phyloP scores from a whole-genome alignment of 1,140 invertebrate genomes.

The Brevipalpus yothersi region DNA sequence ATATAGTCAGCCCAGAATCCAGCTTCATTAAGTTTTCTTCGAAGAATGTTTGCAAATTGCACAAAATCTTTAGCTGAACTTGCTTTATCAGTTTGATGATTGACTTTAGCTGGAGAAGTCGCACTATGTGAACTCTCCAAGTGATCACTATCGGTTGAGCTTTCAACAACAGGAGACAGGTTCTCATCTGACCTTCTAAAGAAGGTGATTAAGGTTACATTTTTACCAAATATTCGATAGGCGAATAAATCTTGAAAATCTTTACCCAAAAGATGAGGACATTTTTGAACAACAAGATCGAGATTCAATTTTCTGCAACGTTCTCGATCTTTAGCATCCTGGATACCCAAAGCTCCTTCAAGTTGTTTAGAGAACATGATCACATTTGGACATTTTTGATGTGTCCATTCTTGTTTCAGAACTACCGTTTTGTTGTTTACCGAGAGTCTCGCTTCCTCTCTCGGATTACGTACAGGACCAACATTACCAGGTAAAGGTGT shows the following conservation, averaged over 20 bases:
- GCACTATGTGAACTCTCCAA: conserved; percentile 11
- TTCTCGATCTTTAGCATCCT: neutral
- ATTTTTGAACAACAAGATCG: neutral
- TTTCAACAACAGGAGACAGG: conserved; percentile 18
- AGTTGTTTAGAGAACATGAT: neutral
- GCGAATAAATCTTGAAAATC: conserved; percentile 38
- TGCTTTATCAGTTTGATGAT: conserved; percentile 17
- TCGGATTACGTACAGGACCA: conserved; percentile 25
- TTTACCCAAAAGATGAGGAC: conserved; percentile 17
- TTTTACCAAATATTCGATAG: conserved; percentile 21
- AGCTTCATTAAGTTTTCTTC: conserved; percentile 23
- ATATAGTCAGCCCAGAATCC: conserved; percentile 58
- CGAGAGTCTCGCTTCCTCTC: neutral
- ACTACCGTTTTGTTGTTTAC: neutral
- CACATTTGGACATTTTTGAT: neutral
- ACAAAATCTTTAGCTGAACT: conserved; percentile 32
- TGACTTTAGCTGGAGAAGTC: conserved; percentile 35
- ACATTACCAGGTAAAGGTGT: conserved; percentile 41
- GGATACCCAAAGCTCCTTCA: neutral
- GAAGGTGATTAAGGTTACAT: conserved; percentile 35
- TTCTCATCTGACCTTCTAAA: conserved; percentile 30
- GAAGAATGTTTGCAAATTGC: conserved; percentile 24
- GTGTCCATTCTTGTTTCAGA: neutral
- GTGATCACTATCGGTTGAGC: no score
- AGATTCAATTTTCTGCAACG: neutral